Evolutionary conservation across 1,140 invertebrate species (phyloP), one percentile per base, ranked within the genome.

Genomic region (Chionoecetes opilio): DNA sequence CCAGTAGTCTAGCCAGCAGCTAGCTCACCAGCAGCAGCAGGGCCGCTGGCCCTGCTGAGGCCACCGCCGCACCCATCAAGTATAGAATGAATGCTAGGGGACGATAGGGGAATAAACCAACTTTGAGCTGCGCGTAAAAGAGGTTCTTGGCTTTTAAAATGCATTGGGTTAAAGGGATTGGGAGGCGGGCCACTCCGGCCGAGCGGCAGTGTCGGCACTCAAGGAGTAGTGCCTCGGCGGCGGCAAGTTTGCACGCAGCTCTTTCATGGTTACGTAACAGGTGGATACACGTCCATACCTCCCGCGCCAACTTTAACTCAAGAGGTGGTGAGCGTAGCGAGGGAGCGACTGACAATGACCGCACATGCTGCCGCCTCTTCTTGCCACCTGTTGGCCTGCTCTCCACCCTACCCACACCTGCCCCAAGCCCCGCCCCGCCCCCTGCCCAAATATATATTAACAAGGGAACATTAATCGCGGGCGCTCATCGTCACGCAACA

Each of bases 301-400:
- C 46, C 84, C 93, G 41, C 92, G 53, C 93, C 63, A 94, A 89
- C 93, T 94, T 94, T 87, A 94, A 89, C 87, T 88, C 86, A 94
- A 94, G 93, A 94, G 63, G 88, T 90, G 93, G 82, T 93, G 92
- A 93, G 92, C 26, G 91, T 31, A 41, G 91, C 37, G 32, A 41
- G 86, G 46, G 87, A 37, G 75, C 38, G 32, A 46, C 94, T 92
- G 90, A 95, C 94, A 95, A 92, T 95, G 94, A 92, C 94, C 94
- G 90, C 90, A 92, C 91, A 92, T 91, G 90, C 94, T 87, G 89
- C 26, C 88, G 46, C 89, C 82, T 75, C 90, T 91, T 85, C 94
- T 95, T 95, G 63, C 94, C 94, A 95, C 94, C 94, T 95, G 94
- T 95, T 95, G 94, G 82, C 87, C 41, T 37, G 35, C 87, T 82